phyloP scores from a whole-genome alignment of 2,113 vertebrate species.

The Aptenodytes patagonicus region DNA sequence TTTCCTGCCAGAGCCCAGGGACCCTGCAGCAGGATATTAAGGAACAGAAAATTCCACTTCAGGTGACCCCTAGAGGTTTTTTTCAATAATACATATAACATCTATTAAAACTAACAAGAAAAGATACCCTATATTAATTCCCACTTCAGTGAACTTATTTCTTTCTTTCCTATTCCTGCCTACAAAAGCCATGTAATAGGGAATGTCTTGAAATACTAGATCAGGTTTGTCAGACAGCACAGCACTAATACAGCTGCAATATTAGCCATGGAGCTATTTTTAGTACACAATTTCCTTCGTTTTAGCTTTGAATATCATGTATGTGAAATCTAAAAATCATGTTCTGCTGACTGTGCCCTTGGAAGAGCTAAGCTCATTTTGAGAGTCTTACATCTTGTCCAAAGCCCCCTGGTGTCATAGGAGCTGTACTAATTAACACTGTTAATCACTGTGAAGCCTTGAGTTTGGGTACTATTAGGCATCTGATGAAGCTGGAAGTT shows the following conservation, averaged over 20 bases:
- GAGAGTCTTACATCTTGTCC: background rate
- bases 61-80: constrained; percentile 2
- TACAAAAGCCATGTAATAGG: background rate
- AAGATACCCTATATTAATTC: background rate
- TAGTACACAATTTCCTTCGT: constrained; percentile 13
- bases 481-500: background rate
- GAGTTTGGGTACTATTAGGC: background rate
- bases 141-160: background rate
- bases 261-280: background rate
- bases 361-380: background rate
- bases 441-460: background rate
- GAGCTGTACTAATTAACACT: background rate
- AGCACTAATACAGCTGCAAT: constrained; percentile 1
- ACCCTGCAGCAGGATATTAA: constrained; percentile 53
- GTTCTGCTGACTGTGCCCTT: background rate
- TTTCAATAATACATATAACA: constrained; percentile 28
- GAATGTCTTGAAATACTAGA: background rate
- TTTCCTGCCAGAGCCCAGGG: constrained; percentile 12
- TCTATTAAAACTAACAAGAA: constrained; percentile 48
- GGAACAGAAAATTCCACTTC: constrained; percentile 29
- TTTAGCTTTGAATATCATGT: background rate
- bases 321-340: constrained; percentile 1
- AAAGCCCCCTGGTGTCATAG: background rate
- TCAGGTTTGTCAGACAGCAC: background rate
- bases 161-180: constrained; percentile 7